These are phyloP conservation scores for Brassicogethes aeneus DNA, from an alignment of 2,888 invertebrate genomes.

Conservation along the genomic window DNA sequence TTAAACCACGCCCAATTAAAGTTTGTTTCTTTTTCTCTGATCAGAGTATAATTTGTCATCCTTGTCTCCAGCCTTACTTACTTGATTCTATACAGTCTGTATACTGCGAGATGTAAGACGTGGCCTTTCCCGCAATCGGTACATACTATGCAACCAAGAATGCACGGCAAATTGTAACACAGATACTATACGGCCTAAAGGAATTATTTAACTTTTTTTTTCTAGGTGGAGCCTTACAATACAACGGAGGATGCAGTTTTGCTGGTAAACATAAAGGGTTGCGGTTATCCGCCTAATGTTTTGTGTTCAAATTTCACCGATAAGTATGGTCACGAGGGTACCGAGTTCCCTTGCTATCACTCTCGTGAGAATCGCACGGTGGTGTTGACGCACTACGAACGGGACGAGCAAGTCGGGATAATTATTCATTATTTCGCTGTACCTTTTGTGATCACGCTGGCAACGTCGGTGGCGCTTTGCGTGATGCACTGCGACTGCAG, in stretches of 20 bases:
- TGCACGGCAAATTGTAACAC: no score
- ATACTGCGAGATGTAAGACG: no score
- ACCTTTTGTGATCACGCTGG: slow-evolving; percentile 74
- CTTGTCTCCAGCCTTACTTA: background rate
- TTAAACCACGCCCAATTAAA: no score
- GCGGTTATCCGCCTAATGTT: slow-evolving; percentile 72
- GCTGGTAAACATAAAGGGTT: slow-evolving; percentile 74
- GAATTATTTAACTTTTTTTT: no score
- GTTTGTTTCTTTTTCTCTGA: no score
- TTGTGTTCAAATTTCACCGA: slow-evolving; percentile 68
- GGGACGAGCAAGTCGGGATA: slow-evolving; percentile 71
- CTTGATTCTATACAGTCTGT: no score
- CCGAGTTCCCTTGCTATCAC: slow-evolving; percentile 57
- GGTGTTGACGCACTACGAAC: slow-evolving; percentile 75
- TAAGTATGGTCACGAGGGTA: slow-evolving; percentile 60
- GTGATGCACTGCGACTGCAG: slow-evolving; percentile 82
- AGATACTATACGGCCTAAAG: no score
- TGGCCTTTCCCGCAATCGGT: no score
- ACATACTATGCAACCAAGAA: no score
- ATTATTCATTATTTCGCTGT: slow-evolving; percentile 78
- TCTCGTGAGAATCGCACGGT: slow-evolving; percentile 73
- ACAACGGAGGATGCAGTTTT: slow-evolving; percentile 48
- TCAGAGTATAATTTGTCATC: background rate
- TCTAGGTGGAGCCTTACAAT: slow-evolving; percentile 27
- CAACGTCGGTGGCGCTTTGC: slow-evolving; percentile 77